Conservation (phyloP, 1,140 invertebrate species). For the Macrobrachium nipponense region DNA sequence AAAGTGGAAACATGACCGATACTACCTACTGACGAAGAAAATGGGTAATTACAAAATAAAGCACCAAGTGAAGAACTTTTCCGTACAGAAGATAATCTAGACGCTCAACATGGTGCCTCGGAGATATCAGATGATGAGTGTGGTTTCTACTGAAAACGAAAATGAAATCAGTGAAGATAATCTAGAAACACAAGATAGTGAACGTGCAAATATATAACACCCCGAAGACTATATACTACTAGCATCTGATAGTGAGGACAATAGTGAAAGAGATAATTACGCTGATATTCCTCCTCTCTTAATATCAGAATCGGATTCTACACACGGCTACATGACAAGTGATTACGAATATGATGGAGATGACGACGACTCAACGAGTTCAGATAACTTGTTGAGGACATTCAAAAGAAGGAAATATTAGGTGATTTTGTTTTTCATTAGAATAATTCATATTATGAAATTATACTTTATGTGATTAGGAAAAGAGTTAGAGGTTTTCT, state of each 20-base stretch:
- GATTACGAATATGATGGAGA: constrained; percentile 12
- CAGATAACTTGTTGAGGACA: not conserved
- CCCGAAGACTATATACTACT: too few relatives aligned
- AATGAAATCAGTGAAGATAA: too few relatives aligned
- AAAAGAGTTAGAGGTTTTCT: not conserved
- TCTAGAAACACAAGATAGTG: too few relatives aligned
- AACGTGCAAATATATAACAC: too few relatives aligned
- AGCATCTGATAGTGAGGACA: not conserved
- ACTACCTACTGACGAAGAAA: too few relatives aligned
- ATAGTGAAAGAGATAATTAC: constrained; percentile 16
- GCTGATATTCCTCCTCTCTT: not conserved
- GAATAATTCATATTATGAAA: constrained; percentile 3
- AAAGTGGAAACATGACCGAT: too few relatives aligned
- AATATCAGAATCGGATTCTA: not conserved
- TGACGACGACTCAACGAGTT: constrained; percentile 1
- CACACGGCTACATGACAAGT: not conserved
- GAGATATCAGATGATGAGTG: too few relatives aligned
- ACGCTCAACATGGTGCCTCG: too few relatives aligned
- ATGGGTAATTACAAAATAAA: too few relatives aligned
- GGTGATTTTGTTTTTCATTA: not conserved
- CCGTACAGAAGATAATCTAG: too few relatives aligned
- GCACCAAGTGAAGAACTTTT: too few relatives aligned
- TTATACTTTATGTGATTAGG: not conserved
- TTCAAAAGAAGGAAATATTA: constrained; percentile 23
- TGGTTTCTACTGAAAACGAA: too few relatives aligned